Evolutionary conservation across 2,113 vertebrate species (phyloP), one percentile per base, ranked within the genome.

Genomic region (Elachura formosa): DNA sequence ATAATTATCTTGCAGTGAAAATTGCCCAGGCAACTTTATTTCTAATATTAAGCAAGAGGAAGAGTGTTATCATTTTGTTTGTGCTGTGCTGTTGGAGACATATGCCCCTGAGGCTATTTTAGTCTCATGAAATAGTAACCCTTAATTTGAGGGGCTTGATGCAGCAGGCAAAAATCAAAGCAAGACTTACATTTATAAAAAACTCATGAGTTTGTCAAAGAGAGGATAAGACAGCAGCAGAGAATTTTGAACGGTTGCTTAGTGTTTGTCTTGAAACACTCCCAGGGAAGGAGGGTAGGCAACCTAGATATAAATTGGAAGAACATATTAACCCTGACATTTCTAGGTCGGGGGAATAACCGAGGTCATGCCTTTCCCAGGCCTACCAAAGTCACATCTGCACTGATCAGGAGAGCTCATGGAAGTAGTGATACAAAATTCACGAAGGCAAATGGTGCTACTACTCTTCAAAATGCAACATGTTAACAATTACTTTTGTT

Each of bases 261-360:
- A 68, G 41, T 83, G 78, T 83, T 94, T 83, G 67, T 66, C 78
- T 91, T 91, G 84, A 95, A 95, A 87, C 85, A 62, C 82, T 94
- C 59, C 38, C 55, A 83, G 71, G 71, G 69, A 96, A 95, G 52
- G 59, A 91, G 54, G 25, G 81, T 58, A 93, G 51, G 89, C 93
- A 95, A 96, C 87, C 95, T 89, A 92, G 77, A 91, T 96, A 87
- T 62, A 91, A 89, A 89, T 36, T 83, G 55, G 62, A 87, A 96
- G 91, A 94, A 77, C 62, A 94, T 84, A 97, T 97, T 97, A 97
- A 96, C 93, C 87, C 84, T 88, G 95, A 96, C 96, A 74, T 97
- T 96, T 96, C 91, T 96, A 97, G 91, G 89, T 96, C 87, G 94
- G 93, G 87, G 54, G 51, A 96, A 79, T 66, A 96, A 91, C 94